These are phyloP conservation scores for Agrilus cyanescens DNA, from an alignment of 2,888 invertebrate species.

Conservation along the genomic window DNA sequence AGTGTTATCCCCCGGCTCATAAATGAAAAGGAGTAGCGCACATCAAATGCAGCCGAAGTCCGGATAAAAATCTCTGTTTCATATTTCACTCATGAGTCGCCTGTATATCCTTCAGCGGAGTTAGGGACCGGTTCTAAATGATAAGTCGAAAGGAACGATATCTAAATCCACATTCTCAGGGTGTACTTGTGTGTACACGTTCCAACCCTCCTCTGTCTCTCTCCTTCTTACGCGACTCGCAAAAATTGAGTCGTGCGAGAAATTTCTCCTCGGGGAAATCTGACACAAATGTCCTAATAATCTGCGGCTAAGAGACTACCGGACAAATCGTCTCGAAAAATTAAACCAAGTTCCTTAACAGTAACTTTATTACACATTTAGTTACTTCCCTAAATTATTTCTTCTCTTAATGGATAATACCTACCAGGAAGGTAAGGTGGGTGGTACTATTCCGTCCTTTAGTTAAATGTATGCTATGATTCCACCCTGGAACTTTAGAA, in stretches of 20 bases:
- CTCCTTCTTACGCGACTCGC: neutral
- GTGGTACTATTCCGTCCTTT: too few relatives aligned
- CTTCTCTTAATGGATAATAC: too few relatives aligned
- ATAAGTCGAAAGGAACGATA: constrained; percentile 7
- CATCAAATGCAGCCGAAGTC: constrained; percentile 23
- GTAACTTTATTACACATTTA: too few relatives aligned
- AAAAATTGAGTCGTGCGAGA: constrained; percentile 12
- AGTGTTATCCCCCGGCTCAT: constrained; percentile 26
- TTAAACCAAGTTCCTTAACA: too few relatives aligned
- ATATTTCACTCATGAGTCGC: constrained; percentile 21
- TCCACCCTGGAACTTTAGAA: too few relatives aligned
- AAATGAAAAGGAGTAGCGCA: constrained; percentile 28
- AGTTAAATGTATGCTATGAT: too few relatives aligned
- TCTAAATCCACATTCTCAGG: neutral
- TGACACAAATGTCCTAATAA: constrained; percentile 2
- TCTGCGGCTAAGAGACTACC: too few relatives aligned
- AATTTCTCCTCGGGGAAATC: constrained; percentile 25
- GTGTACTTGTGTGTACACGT: neutral
- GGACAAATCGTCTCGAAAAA: too few relatives aligned
- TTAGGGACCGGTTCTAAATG: too few relatives aligned
- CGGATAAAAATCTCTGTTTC: constrained; percentile 27
- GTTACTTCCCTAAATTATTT: too few relatives aligned
- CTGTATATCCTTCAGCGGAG: constrained; percentile 4
- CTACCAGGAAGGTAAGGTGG: too few relatives aligned
- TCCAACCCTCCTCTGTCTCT: too few relatives aligned